phyloP scores from a whole-genome alignment of 2,797 vertebrate genomes.

The Okamejei kenojei region DNA sequence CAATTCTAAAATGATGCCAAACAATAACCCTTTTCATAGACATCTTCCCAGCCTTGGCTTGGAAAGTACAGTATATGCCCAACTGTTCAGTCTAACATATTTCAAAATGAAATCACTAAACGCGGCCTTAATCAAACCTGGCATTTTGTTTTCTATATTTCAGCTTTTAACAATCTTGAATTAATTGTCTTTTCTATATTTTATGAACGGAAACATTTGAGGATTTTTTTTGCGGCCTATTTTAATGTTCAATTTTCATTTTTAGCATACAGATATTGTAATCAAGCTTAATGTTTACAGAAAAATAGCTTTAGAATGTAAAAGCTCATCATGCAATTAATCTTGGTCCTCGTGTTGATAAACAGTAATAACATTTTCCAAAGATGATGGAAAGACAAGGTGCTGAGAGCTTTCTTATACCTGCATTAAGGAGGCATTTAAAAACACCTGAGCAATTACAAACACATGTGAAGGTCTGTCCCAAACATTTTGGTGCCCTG shows the following conservation, averaged over 20 bases:
- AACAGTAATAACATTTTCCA: no score
- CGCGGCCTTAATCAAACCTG: background rate
- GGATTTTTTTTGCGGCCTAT: background rate
- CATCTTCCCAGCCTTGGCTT: no score
- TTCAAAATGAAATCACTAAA: background rate
- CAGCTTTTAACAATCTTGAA: background rate
- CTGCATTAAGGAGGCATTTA: no score
- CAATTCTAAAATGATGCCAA: background rate
- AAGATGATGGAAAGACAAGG: no score
- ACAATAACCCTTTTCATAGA: background rate
- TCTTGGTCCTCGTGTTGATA: no score
- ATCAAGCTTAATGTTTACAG: background rate
- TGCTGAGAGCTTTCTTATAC: no score
- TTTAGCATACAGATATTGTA: background rate
- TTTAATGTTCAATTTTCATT: background rate
- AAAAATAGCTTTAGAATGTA: background rate
- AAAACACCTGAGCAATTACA: no score
- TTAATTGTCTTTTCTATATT: background rate
- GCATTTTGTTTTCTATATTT: background rate
- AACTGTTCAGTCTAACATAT: background rate
- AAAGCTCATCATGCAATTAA: background rate
- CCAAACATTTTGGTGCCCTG: no score
- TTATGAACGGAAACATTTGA: background rate
- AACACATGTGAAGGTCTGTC: no score
- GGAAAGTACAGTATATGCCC: background rate